A percentile compares a stretch with the other conserved stretches of the same genome.
Evolutionary conservation across 2,797 vertebrate species (phyloP).

Genomic region (Calcarius lapponicus): DNA sequence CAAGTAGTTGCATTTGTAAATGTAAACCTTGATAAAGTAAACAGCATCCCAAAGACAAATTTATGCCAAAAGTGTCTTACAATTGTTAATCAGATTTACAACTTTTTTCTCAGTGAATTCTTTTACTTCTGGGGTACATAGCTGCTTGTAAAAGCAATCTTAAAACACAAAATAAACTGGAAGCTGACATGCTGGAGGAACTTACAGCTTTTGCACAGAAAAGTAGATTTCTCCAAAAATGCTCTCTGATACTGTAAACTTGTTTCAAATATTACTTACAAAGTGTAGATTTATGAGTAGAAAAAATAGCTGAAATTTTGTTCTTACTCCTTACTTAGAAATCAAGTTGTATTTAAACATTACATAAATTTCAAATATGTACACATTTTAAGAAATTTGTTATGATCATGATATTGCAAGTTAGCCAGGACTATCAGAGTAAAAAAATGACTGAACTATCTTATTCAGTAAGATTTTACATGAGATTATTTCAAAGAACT

Average conservation of each 20-base stretch:
- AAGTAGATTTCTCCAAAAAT: constrained; percentile 24
- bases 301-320: constrained; percentile 55
- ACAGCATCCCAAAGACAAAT: constrained; percentile 73
- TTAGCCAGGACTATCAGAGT: constrained; percentile 22
- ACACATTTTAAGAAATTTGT: constrained; percentile 44
- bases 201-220: constrained; percentile 17
- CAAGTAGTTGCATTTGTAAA: constrained; percentile 80
- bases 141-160: not conserved
- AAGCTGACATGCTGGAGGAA: not conserved
- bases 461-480: constrained; percentile 1
- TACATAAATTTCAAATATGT: constrained; percentile 49
- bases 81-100: not conserved
- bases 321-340: constrained; percentile 47
- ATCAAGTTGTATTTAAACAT: constrained; percentile 57
- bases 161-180: constrained; percentile 4
- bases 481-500: constrained; percentile 28
- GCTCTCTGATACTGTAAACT: not conserved
- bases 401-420: not conserved
- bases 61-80: constrained; percentile 28
- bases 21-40: constrained; percentile 85
- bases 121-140: constrained; percentile 21
- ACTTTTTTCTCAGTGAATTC: not conserved
- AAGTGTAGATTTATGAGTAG: constrained; percentile 47
- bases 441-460: constrained; percentile 18
- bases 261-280: constrained; percentile 47